Percentiles rank a stretch among this genome's conserved stretches.
These are phyloP conservation scores for Suillia variegata DNA, from an alignment of 2,888 invertebrate species.

Conservation along the genomic window DNA sequence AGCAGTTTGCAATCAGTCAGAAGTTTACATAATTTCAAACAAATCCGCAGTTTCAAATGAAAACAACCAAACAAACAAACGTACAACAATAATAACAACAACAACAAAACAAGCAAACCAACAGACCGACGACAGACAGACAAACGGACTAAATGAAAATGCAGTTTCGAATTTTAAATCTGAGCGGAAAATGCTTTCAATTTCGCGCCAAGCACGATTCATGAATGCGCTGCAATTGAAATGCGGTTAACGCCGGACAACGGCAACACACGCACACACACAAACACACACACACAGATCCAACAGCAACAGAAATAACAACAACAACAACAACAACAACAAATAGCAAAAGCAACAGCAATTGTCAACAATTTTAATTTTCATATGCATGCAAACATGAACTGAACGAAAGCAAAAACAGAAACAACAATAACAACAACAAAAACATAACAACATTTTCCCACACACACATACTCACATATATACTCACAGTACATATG, in stretches of 20 bases:
- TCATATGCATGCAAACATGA: background rate
- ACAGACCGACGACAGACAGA: no score
- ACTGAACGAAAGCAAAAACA: background rate
- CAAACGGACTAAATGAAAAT: no score
- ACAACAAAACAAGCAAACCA: no score
- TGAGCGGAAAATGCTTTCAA: constrained; percentile 16
- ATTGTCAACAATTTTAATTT: constrained; percentile 18
- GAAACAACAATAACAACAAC: constrained; percentile 11
- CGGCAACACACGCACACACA: background rate
- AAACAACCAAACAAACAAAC: no score
- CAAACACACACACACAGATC: no score
- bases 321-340: constrained; percentile 31
- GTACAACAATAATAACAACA: no score
- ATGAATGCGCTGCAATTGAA: constrained; percentile 17
- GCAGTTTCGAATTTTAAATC: constrained; percentile 11
- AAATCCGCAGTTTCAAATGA: no score
- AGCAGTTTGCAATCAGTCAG: no score
- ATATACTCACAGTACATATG: constrained; percentile 1
- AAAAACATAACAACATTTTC: constrained; percentile 4
- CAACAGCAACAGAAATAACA: constrained; percentile 10
- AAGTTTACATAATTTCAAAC: no score
- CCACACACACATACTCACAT: background rate
- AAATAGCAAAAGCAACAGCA: constrained; percentile 24
- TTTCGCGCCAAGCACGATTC: constrained; percentile 17
- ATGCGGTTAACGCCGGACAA: constrained; percentile 23